These are phyloP conservation scores for Nettapus auritus DNA, from an alignment of 2,113 vertebrate genomes.

Conservation along the genomic window DNA sequence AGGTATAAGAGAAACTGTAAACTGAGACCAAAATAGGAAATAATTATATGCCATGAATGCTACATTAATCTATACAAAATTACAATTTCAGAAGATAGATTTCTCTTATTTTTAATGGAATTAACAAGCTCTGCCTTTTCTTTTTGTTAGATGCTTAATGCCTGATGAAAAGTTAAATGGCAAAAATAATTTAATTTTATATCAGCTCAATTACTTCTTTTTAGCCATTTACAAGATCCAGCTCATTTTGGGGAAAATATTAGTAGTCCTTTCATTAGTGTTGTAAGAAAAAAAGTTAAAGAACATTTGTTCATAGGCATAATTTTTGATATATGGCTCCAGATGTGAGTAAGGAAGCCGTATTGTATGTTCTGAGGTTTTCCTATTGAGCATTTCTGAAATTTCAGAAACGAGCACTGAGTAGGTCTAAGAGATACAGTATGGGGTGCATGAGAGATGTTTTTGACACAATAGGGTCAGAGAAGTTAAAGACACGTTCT, in stretches of 20 bases:
- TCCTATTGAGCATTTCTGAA: slow-evolving; percentile 73
- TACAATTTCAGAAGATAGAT: neutral
- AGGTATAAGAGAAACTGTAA: neutral
- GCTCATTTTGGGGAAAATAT: slow-evolving; percentile 8
- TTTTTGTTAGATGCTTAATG: neutral
- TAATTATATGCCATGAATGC: neutral
- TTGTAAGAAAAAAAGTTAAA: neutral
- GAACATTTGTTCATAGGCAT: slow-evolving; percentile 8
- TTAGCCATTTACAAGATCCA: neutral
- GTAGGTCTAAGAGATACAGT: slow-evolving; percentile 67
- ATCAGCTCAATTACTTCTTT: neutral
- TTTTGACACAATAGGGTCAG: slow-evolving; percentile 82
- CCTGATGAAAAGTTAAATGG: neutral
- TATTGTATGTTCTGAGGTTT: slow-evolving; percentile 61
- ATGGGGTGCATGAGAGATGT: slow-evolving; percentile 73
- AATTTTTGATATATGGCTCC: slow-evolving; percentile 65
- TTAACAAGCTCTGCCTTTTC: neutral
- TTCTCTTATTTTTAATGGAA: neutral
- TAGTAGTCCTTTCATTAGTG: slow-evolving; percentile 16
- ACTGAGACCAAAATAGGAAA: neutral
- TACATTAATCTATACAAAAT: neutral
- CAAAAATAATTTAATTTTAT: neutral
- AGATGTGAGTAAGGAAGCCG: slow-evolving; percentile 69
- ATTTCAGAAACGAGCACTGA: slow-evolving; percentile 70
- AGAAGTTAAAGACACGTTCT: slow-evolving; percentile 78